Evolutionary conservation across 2,113 vertebrate species (phyloP), one percentile per base, ranked within the genome.

Genomic region (Myotis brandtii): DNA sequence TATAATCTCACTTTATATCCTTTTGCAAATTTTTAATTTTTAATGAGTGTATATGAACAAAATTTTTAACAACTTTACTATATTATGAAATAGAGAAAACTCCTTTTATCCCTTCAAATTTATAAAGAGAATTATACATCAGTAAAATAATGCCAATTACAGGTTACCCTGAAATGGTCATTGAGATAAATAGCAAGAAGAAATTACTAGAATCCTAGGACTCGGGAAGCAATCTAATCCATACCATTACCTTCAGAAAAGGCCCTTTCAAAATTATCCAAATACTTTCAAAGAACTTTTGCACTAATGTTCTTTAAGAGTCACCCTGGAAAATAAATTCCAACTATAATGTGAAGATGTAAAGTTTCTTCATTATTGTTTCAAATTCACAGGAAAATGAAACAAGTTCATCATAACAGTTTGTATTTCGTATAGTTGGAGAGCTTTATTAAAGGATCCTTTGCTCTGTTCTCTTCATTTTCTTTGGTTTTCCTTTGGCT

Each of bases 11-110:
- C 16, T 86, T 80, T 86, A 73, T 40, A 72, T n/a, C 20, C 48
- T 54, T 80, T 37, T 6, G 3, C n/a, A 82, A 89, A 82, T 95
- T 81, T 54, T 92, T 10, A 67, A 86, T n/a, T 86, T 95, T 93
- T 48, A 79, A 86, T 54, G 30, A 77, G 11, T 48, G 0, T 9
- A 56, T 82, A 40, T 86, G 73, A 9, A 75, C 56, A 64, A 62
- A 30, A 80, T 30, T 30, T 37, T 40, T 80, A 72, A 84, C 30
- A 89, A 84, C 3, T 91, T 90, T 48, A 87, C 34, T 86, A 2
- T 67, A 89, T 89, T 77, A 25, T 91, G 80, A 96, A 94, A 86
- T 37, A 95, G n/a, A 95, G 17, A 86, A 93, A 96, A 86, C n/a
- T 95, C 73, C 17, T 62, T 75, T 92, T 66, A 2, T 9, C 30